phyloP scores from a whole-genome alignment of 2,797 vertebrate species.

The Pseudomugil tenellus region DNA sequence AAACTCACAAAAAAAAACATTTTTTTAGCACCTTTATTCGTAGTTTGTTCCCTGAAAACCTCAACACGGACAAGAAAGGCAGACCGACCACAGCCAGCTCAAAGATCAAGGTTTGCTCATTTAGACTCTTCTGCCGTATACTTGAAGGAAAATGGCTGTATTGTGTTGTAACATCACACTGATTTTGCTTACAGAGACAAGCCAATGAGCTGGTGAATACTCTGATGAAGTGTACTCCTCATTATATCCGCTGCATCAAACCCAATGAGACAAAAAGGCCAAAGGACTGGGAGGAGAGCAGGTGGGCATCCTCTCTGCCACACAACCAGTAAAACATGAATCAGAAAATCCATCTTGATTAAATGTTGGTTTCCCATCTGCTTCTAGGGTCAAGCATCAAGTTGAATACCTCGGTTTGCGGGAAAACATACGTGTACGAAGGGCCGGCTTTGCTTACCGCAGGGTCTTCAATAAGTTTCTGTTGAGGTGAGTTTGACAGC shows the following conservation, averaged over 20 bases:
- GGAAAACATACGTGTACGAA: conserved; percentile 93
- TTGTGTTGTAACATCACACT: background rate
- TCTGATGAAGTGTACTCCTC: conserved; percentile 94
- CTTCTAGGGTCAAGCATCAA: conserved; percentile 89
- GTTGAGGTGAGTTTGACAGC: conserved; percentile 82
- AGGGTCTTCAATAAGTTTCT: conserved; percentile 92
- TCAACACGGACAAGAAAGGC: conserved; percentile 93
- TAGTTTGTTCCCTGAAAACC: conserved; percentile 93
- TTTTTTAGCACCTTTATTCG: conserved; percentile 86
- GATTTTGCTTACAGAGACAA: conserved; percentile 85
- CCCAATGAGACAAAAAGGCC: conserved; percentile 96
- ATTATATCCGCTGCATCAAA: conserved; percentile 98
- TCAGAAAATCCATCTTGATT: background rate
- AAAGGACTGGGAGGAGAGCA: conserved; percentile 96
- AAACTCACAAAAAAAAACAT: background rate
- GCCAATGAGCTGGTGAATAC: conserved; percentile 96
- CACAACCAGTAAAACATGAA: background rate
- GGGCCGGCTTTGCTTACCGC: conserved; percentile 94
- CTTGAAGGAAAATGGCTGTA: background rate
- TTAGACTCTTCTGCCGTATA: background rate
- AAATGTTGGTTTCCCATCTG: background rate
- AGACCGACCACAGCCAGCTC: conserved; percentile 90
- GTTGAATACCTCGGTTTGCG: conserved; percentile 94
- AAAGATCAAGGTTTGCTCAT: conserved; percentile 91
- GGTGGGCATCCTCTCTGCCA: conserved; percentile 73